Percentiles rank a stretch among this genome's conserved stretches.
Evolutionary conservation across 2,113 vertebrate genomes (phyloP).

Genomic region (Lanius ludovicianus): DNA sequence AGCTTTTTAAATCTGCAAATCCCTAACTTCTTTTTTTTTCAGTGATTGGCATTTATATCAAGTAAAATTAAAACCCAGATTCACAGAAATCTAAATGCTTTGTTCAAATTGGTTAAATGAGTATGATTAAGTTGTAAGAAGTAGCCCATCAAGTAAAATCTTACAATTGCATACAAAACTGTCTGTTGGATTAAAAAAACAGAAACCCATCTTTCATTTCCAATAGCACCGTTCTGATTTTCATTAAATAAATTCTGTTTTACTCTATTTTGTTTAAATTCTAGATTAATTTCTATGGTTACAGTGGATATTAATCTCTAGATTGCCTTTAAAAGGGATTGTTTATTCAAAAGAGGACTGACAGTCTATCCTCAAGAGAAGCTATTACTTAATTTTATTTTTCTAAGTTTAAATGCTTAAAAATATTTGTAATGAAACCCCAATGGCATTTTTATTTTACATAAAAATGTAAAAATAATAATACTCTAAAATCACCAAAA

Average conservation of each 20-base stretch:
- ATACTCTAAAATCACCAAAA: conserved; percentile 72
- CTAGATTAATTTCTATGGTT: conserved; percentile 77
- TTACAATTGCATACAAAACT: conserved; percentile 16
- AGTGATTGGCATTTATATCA: neutral
- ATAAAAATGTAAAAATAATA: conserved; percentile 80
- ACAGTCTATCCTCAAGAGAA: conserved; percentile 72
- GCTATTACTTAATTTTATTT: conserved; percentile 78
- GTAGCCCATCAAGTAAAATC: conserved; percentile 59
- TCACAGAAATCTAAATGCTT: neutral
- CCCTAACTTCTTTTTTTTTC: neutral
- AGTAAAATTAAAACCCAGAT: neutral
- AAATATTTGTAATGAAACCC: conserved; percentile 76
- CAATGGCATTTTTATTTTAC: conserved; percentile 60
- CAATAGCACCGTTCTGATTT: conserved; percentile 70
- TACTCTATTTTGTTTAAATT: conserved; percentile 68
- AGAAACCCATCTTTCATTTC: conserved; percentile 48
- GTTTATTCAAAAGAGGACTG: conserved; percentile 69
- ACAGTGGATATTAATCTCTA: conserved; percentile 68
- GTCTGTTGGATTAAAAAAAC: conserved; percentile 33
- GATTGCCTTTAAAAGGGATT: conserved; percentile 69
- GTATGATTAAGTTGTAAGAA: conserved; percentile 54
- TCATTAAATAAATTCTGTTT: conserved; percentile 74
- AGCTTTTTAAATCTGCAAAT: neutral
- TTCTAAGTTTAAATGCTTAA: conserved; percentile 74
- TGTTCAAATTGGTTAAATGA: conserved; percentile 22